A percentile compares a stretch with the other conserved stretches of the same genome.
Conservation (phyloP, 2,797 vertebrate species). For the Rhinella marina region DNA sequence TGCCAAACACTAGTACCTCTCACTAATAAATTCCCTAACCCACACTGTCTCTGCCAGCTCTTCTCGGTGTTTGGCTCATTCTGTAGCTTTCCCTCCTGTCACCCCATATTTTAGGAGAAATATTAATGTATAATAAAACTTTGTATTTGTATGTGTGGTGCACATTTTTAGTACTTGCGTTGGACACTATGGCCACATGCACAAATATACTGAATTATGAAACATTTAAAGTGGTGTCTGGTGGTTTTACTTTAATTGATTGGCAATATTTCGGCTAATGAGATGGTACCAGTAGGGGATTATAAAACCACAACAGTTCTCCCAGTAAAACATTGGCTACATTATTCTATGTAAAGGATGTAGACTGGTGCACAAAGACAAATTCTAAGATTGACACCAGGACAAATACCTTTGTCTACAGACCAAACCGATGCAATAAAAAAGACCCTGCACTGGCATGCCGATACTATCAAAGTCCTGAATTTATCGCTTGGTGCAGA, state of each 20-base stretch:
- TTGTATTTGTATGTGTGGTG: slow-evolving; percentile 47
- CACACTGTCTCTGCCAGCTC: slow-evolving; percentile 58
- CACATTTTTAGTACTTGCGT: slow-evolving; percentile 39
- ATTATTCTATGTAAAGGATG: background rate
- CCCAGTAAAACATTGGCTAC: background rate
- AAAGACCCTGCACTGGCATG: no score
- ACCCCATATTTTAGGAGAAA: slow-evolving; percentile 62
- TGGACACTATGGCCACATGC: slow-evolving; percentile 34
- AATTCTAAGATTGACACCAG: background rate
- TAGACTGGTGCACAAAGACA: background rate
- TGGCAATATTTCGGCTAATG: slow-evolving; percentile 25
- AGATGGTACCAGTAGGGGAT: slow-evolving; percentile 7
- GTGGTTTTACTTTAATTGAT: slow-evolving; percentile 41
- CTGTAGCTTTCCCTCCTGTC: slow-evolving; percentile 59
- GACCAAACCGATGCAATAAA: background rate
- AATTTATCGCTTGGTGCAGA: background rate
- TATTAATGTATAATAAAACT: slow-evolving; percentile 59
- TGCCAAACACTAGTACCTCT: slow-evolving; percentile 63
- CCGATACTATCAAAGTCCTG: background rate
- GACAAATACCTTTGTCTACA: background rate
- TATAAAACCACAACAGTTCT: slow-evolving; percentile 30
- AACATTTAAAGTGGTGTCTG: slow-evolving; percentile 43
- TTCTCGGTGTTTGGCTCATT: slow-evolving; percentile 57
- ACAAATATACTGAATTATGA: slow-evolving; percentile 47
- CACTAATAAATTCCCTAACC: slow-evolving; percentile 62